phyloP scores from a whole-genome alignment of 30 jellyfish, hydroid and myxozoan genomes.

The Hydractinia symbiolongicarpus region DNA sequence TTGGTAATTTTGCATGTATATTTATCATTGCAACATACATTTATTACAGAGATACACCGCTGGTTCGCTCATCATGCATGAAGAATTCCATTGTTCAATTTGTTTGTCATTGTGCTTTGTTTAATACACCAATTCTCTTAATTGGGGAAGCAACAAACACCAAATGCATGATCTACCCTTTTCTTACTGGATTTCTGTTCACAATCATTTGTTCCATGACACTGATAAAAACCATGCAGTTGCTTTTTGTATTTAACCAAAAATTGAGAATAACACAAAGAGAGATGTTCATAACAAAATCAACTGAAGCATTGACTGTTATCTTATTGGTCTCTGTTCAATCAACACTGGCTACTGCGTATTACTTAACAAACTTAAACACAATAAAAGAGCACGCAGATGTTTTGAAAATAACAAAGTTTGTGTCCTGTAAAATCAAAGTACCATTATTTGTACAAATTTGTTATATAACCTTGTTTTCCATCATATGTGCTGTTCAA shows the following conservation, averaged over 20 bases:
- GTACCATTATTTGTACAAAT: neutral
- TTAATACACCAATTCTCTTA: neutral
- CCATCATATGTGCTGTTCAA: neutral
- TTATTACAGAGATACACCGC: neutral
- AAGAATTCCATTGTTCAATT: neutral
- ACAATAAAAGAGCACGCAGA: neutral
- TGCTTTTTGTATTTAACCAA: neutral
- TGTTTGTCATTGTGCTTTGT: neutral
- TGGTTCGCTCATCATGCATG: neutral
- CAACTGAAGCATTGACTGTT: neutral
- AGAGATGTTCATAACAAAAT: conserved; percentile 3
- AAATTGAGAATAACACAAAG: neutral
- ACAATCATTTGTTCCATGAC: neutral
- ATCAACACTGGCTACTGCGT: neutral
- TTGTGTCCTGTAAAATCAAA: neutral
- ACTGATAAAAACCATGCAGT: neutral
- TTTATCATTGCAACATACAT: neutral
- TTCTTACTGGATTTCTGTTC: neutral
- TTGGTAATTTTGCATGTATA: conserved; percentile 5
- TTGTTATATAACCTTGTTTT: neutral
- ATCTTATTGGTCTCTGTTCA: neutral
- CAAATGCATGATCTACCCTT: neutral
- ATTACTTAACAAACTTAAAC: neutral
- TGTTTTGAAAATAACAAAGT: neutral
- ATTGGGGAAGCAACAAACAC: neutral